A percentile compares a stretch with the other conserved stretches of the same genome.
phyloP scores from a whole-genome alignment of 92 coral and sea anemone species.

The Montipora capitata region DNA sequence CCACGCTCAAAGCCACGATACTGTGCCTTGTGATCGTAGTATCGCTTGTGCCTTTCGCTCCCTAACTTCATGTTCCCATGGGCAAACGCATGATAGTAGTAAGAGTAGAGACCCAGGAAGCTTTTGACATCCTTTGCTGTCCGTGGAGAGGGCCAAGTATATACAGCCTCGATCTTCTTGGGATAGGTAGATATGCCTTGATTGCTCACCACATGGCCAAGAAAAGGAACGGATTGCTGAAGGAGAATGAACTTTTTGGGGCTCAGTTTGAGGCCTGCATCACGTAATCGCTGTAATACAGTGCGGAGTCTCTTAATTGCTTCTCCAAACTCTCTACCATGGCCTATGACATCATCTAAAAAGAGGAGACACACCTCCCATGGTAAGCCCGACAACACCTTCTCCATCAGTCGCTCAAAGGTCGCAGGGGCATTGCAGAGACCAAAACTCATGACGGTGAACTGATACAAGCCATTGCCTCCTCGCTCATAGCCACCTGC shows the following conservation, averaged over 20 bases:
- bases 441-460: not conserved
- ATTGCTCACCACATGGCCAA: conserved; percentile 66
- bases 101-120: conserved; percentile 64
- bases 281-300: conserved; percentile 33
- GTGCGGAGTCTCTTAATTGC: conserved; percentile 43
- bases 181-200: conserved; percentile 50
- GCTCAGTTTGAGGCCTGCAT: conserved; percentile 54
- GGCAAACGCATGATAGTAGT: conserved; percentile 25
- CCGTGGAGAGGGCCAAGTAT: conserved; percentile 37
- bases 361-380: conserved; percentile 26
- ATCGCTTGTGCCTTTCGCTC: conserved; percentile 25
- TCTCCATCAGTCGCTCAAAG: too few species aligned
- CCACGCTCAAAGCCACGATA: conserved; percentile 28
- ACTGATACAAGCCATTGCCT: conserved; percentile 29
- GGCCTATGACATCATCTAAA: conserved; percentile 67
- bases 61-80: conserved; percentile 35
- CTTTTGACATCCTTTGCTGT: conserved; percentile 21
- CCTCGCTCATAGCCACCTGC: conserved; percentile 27
- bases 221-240: conserved; percentile 39
- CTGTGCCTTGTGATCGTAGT: conserved; percentile 36
- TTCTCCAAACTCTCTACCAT: conserved; percentile 26
- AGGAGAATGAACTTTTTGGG: conserved; percentile 69
- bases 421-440: conserved; percentile 45
- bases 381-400: too few species aligned
- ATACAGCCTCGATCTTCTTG: conserved; percentile 31